Evolutionary conservation across 2,113 vertebrate species (phyloP), one percentile per base, ranked within the genome.

Genomic region (Tenebrosternarchus preto): DNA sequence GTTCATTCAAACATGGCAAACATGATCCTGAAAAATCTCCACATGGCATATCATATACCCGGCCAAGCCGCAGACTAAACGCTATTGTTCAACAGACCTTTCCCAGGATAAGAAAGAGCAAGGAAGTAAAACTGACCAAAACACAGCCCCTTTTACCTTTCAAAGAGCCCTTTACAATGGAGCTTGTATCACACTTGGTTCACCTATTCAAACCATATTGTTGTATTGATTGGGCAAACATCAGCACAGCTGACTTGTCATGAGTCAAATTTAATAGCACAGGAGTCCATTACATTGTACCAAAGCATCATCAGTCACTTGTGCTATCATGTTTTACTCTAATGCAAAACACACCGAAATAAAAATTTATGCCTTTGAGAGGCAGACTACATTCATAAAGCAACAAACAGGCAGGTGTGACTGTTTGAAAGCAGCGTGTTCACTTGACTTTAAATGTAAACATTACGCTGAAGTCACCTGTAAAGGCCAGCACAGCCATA

Each of bases 181-280:
- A 50, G 43, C 12, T 50, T 50, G 12, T 50, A 50, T 50, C 43
- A 50, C 12, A 50, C 11, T 50, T 50, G 9, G 2, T 12, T 50
- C 9, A 50, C 43, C 43, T 50, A 50, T 50, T 50, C 43, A 50
- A 50, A 15, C 43, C 43, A 50, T 50, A 15, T 50, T 50, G 43
- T 15, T 50, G 43, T 50, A 50, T 50, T 82, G 85, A 80, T 78
- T 81, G 88, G 84, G 83, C 82, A 76, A 82, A 83, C 76, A 83
- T 81, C 76, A 82, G 85, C 81, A 88, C 86, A 82, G 85, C 81
- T 80, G 86, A 85, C 87, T 39, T 66, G 77, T 78, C 79, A 82
- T 80, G 59, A 46, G 46, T 83, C 73, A 77, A 85, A 77, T 81
- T 76, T 82, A 85, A 82, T 75, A 84, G 80, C 80, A 80, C 63